phyloP scores from a whole-genome alignment of 2,113 vertebrate species.

The Amia ocellicauda region DNA sequence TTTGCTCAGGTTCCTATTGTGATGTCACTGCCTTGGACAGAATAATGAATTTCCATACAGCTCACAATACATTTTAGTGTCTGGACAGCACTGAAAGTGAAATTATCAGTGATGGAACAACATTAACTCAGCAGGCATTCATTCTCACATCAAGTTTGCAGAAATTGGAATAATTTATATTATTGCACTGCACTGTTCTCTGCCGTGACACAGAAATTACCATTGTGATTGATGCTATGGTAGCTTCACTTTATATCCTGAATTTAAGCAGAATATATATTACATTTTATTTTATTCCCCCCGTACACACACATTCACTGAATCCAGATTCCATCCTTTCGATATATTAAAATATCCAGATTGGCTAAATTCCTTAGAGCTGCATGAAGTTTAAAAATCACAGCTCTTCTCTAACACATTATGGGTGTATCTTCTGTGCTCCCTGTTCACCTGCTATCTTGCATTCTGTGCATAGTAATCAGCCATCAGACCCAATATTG shows the following conservation, averaged over 20 bases:
- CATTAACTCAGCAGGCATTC: neutral
- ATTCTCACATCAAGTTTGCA: neutral
- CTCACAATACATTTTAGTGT: constrained; percentile 21
- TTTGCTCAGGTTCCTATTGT: constrained; percentile 12
- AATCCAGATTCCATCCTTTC: neutral
- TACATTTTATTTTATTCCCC: neutral
- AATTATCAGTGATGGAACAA: constrained; percentile 18
- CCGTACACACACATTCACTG: too few species aligned
- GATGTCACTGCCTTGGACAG: constrained; percentile 11
- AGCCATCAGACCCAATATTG: too few species aligned
- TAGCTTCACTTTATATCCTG: neutral
- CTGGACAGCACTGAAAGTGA: constrained; percentile 3
- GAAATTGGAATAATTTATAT: constrained; percentile 19
- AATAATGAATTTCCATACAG: constrained; percentile 32
- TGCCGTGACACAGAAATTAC: neutral
- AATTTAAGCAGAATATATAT: neutral
- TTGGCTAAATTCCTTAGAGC: neutral
- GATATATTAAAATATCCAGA: neutral
- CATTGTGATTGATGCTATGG: constrained; percentile 8
- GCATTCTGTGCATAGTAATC: too few species aligned
- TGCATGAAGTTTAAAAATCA: too few species aligned
- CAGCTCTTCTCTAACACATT: too few species aligned
- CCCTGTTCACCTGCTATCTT: too few species aligned
- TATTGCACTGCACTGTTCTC: constrained; percentile 11
- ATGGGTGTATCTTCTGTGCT: too few species aligned